Evolutionary conservation across 1,140 invertebrate genomes (phyloP).

Genomic region (Pomacea maculata): DNA sequence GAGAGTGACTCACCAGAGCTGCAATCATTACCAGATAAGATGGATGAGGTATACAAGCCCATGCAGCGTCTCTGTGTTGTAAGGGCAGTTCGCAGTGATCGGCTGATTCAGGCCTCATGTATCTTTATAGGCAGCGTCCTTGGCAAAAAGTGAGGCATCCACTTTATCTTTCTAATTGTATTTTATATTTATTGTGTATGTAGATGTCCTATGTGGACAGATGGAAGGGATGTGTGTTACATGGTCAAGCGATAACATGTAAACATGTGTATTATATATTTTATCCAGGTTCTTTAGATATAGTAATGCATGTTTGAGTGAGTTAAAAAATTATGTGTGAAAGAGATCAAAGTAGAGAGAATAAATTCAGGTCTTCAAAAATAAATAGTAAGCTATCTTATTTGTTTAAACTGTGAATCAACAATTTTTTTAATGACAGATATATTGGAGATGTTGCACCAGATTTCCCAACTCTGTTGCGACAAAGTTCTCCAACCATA

Average conservation of each 20-base stretch:
- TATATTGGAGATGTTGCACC: constrained; percentile 50
- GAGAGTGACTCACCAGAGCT: constrained; percentile 62
- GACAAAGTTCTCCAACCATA: constrained; percentile 52
- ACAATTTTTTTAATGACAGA: constrained; percentile 28
- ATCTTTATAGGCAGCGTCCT: constrained; percentile 58
- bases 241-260: no score
- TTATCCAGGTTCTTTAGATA: no score
- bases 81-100: constrained; percentile 60
- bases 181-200: no score
- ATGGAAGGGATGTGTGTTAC: no score
- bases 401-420: no score
- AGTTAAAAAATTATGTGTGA: no score
- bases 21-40: constrained; percentile 60
- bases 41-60: constrained; percentile 57
- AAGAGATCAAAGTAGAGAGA: no score
- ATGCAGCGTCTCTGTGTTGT: constrained; percentile 62
- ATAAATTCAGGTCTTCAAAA: no score
- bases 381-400: no score
- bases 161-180: neutral
- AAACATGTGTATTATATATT: no score
- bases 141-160: constrained; percentile 58
- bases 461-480: constrained; percentile 50
- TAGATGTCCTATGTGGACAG: no score
- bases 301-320: no score
- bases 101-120: constrained; percentile 58